Conservation (phyloP, 2,113 vertebrate genomes). For the Thymallus thymallus region DNA sequence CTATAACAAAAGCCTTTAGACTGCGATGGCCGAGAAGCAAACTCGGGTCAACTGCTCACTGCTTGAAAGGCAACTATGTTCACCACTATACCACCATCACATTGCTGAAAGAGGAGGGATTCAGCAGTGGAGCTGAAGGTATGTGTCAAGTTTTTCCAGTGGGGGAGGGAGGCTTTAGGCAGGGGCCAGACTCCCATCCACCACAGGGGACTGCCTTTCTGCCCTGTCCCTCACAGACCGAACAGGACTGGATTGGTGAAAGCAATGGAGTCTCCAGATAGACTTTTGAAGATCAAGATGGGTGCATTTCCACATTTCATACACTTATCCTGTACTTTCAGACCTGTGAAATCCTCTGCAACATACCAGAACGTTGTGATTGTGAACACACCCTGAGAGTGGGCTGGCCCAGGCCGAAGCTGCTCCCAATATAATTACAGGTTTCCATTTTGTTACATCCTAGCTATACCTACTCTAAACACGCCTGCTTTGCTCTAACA, state of each 20-base stretch:
- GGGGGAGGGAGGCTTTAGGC: not conserved
- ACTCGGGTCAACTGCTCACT: constrained; percentile 62
- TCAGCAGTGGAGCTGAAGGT: not conserved
- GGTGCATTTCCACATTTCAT: not conserved
- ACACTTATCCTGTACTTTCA: not conserved
- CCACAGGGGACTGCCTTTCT: no score
- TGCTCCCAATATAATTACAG: constrained; percentile 76
- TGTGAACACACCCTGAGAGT: constrained; percentile 21
- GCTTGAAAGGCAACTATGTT: constrained; percentile 69
- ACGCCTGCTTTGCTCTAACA: constrained; percentile 39
- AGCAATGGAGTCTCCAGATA: not conserved
- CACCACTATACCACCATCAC: constrained; percentile 54
- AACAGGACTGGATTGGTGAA: not conserved
- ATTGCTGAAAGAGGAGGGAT: not conserved
- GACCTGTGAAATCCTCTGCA: not conserved
- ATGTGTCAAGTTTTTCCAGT: not conserved
- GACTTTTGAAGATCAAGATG: not conserved
- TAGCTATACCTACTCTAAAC: constrained; percentile 53
- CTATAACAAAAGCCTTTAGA: not conserved
- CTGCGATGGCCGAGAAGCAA: constrained; percentile 55
- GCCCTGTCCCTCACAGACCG: not conserved
- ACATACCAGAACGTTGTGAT: not conserved
- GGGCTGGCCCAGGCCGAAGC: constrained; percentile 67
- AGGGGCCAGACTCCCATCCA: not conserved
- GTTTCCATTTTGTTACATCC: constrained; percentile 70